Base-by-base conservation (phyloP, 1,140 invertebrate genomes). In the Lineus longissimus region DNA sequence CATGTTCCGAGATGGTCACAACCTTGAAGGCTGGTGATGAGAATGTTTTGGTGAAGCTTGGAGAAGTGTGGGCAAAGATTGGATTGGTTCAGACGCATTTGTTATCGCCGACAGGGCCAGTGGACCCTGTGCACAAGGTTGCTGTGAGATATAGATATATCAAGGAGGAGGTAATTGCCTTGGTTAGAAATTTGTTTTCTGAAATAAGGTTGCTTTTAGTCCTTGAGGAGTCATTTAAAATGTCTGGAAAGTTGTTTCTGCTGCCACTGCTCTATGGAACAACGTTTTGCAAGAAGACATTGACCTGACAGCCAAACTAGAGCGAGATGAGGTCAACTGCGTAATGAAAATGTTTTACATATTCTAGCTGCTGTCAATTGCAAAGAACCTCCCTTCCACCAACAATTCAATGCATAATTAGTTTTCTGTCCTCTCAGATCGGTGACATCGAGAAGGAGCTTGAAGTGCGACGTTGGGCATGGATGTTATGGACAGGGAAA, bases 121-220 rank as follows among this genome's bases (percentile, higher is more conserved):
- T 80, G 9, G 81, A 82, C 65, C 81, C 81, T 17, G 71, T 77
- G 11, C 69, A 77, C 17, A 76, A 78, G 63, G 23, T 68, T 9
- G 54, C 60, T 2, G 64, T 79, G 0, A 76, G 76, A 67, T 58
- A 79, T 43, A 43, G 67, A 7, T 66, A 76, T 59, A 31, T 69
- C 30, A 60, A 62, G 43, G 61, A 77, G 29, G 74, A 78, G 73
- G 76, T 77, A 60, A 33, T n/a, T 62, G 27, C 23, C n/a, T n/a
- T n/a, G n/a, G n/a, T n/a, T n/a, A n/a, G n/a, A 22, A 40, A 6
- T 56, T 13, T 62, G 11, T 55, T 56, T 58, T 19, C 25, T 17
- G 4, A 31, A 11, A 25, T 27, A 56, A 13, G 17, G 59, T 60
- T 19, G 27, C 19, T 7, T 15, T 13, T 31, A 15, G 15, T 31